Conservation (phyloP, 23 tunicate species). For the Styela plicata region DNA sequence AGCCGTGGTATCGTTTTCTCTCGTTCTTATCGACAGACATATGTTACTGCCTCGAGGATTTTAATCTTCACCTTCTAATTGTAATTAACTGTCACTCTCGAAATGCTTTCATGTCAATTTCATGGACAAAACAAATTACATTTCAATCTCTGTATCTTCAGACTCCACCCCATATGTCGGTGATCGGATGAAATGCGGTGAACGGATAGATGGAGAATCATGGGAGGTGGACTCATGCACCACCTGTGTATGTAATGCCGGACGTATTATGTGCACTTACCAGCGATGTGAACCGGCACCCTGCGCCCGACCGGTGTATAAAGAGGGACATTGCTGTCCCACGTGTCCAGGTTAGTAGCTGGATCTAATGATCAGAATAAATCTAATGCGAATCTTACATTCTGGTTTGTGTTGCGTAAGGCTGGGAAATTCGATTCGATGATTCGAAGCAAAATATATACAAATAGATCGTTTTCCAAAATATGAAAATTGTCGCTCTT, state of each 20-base stretch:
- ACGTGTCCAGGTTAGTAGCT: conserved; percentile 56
- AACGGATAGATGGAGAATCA: conserved; percentile 65
- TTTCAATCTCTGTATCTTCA: background rate
- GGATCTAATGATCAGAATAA: no score
- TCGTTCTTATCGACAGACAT: no score
- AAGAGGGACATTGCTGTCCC: conserved; percentile 58
- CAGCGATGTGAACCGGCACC: conserved; percentile 50
- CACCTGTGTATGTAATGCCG: conserved; percentile 58
- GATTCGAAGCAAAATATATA: no score
- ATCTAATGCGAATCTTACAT: no score
- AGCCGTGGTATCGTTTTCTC: no score
- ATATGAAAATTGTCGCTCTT: no score
- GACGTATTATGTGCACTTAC: conserved; percentile 66
- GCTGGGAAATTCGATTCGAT: no score
- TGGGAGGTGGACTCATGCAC: conserved; percentile 59
- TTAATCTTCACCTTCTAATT: no score
- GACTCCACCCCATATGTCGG: conserved; percentile 18
- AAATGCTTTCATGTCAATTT: background rate
- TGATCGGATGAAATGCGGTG: conserved; percentile 29
- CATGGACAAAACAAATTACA: background rate
- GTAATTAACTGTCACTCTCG: no score
- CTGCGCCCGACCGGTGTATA: conserved; percentile 44
- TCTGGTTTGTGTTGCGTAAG: no score
- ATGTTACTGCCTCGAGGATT: no score
- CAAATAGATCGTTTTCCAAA: no score